Evolutionary conservation across 2,113 vertebrate genomes (phyloP).

Genomic region (Vireo altiloquus): DNA sequence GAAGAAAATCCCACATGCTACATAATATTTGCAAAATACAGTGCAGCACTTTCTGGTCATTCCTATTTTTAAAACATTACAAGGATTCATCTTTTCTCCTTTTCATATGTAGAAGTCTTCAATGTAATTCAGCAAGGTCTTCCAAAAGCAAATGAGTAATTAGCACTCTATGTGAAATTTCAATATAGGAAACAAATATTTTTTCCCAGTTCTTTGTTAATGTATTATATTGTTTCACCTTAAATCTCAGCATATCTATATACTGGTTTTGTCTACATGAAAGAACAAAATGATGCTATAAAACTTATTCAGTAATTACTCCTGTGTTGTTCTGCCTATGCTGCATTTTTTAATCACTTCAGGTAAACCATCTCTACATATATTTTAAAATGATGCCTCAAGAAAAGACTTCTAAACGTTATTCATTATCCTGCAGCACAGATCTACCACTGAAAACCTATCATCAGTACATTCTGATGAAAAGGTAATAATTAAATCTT

Average conservation of each 20-base stretch:
- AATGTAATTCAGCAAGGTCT: background rate
- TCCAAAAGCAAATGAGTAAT: background rate
- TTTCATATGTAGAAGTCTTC: background rate
- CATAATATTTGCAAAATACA: background rate
- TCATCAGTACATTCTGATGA: slow-evolving; percentile 71
- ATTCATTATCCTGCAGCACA: slow-evolving; percentile 57
- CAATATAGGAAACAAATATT: background rate
- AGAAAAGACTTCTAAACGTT: slow-evolving; percentile 42
- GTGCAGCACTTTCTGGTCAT: background rate
- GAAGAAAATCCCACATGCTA: background rate
- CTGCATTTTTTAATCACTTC: slow-evolving; percentile 47
- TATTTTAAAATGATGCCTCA: slow-evolving; percentile 52
- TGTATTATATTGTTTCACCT: background rate
- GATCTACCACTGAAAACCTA: slow-evolving; percentile 64
- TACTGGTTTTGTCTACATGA: slow-evolving; percentile 8
- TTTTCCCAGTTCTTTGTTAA: background rate
- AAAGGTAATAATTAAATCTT: slow-evolving; percentile 77
- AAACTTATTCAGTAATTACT: slow-evolving; percentile 55
- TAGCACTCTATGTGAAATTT: background rate
- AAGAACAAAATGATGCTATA: slow-evolving; percentile 20
- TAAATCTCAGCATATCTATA: slow-evolving; percentile 12
- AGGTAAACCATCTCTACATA: slow-evolving; percentile 53
- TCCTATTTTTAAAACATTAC: background rate
- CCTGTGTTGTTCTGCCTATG: background rate
- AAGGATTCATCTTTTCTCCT: background rate